A percentile compares a stretch with the other conserved stretches of the same genome.
Evolutionary conservation across 2,113 vertebrate genomes (phyloP).

Genomic region (Nematolebias whitei): DNA sequence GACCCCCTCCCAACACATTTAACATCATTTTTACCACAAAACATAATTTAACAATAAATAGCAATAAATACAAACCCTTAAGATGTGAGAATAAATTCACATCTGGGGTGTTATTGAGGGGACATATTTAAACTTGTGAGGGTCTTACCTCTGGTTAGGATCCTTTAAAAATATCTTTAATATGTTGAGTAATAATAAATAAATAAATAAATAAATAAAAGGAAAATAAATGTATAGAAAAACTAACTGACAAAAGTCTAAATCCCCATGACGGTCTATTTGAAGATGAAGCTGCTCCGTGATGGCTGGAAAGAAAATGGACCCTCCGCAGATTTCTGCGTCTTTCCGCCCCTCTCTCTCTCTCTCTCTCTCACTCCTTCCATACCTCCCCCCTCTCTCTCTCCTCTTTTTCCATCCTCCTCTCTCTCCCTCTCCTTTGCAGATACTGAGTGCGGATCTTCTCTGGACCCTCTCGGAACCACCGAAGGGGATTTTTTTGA

Average conservation of each 20-base stretch:
- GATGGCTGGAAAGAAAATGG: conserved; percentile 44
- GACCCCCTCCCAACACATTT: background rate
- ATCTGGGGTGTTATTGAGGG: background rate
- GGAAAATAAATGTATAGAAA: fast-evolving
- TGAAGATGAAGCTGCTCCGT: background rate
- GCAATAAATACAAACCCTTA: background rate
- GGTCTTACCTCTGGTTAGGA: background rate
- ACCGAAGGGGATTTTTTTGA: conserved; percentile 44
- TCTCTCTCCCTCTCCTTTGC: conserved; percentile 38
- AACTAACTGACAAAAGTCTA: no score
- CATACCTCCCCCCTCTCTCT: conserved; percentile 11
- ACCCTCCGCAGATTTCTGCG: conserved; percentile 47
- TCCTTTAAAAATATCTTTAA: background rate
- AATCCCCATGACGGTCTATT: no score
- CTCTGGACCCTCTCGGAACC: conserved; percentile 35
- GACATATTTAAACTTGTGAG: background rate
- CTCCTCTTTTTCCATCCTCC: conserved; percentile 10
- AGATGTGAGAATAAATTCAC: background rate
- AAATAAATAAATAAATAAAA: background rate
- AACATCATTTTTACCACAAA: background rate
- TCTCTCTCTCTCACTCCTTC: conserved; percentile 11
- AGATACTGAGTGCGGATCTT: conserved; percentile 55
- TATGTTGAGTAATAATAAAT: background rate
- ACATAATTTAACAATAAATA: background rate
- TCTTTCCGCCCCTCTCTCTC: conserved; percentile 21